Evolutionary conservation across 2,113 vertebrate species (phyloP), one percentile per base, ranked within the genome.

Genomic region (Athene noctua): DNA sequence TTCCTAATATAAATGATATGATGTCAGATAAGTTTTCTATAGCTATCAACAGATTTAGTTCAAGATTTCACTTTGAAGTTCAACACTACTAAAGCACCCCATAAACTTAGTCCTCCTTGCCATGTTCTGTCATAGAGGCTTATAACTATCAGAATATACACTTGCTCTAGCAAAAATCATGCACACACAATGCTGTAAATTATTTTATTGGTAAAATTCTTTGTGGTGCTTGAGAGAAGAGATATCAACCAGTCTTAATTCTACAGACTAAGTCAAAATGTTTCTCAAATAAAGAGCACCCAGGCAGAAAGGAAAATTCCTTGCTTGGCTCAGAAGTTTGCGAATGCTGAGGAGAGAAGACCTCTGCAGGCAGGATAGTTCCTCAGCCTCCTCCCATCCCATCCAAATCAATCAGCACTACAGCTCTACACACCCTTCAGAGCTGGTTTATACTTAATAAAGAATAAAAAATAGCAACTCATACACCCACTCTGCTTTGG

Each of bases 391-490:
- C 92, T 83, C 85, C 95, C 82, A 86, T 95, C 88, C 95, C 83
- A 25, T 92, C 61, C 79, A 68, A 88, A 97, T 97, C 94, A 97
- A 93, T 97, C 91, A 97, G 54, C 61, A 49, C 82, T 70, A 70
- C 51, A 90, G 82, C 54, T 63, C 44, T 57, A 78, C 82, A 95
- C 92, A 92, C 90, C 92, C 94, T 96, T 92, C 72, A 42, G 63
- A 54, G 49, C 16, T 54, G n/a, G 21, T 82, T 92, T 97, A 96
- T 97, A 96, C n/a, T 86, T 86, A 92, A 94, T 95, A 95, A 90
- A 95, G 91, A 88, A 94, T 96, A 94, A 96, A 97, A 97, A 96
- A 95, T 80, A 90, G 92, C 66, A 65, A 86, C 77, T 92, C 73
- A 77, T 92, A 97, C 89, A 80, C 72, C 86, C 95, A 63, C 71